A percentile compares a stretch with the other conserved stretches of the same genome.
Conservation (phyloP, 2,888 invertebrate species). For the Dione vanillae region DNA sequence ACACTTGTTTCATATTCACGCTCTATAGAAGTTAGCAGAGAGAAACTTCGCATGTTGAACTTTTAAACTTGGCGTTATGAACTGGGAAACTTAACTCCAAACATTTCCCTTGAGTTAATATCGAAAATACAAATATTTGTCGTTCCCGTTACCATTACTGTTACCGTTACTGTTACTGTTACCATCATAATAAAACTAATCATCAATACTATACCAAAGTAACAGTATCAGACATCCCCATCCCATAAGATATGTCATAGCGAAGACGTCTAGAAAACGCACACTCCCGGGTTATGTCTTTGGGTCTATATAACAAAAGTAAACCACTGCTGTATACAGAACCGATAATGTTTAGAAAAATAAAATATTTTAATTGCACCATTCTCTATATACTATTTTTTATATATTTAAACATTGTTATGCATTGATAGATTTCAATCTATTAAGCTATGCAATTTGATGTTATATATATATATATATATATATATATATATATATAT, state of each 20-base stretch:
- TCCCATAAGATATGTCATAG: slow-evolving; percentile 72
- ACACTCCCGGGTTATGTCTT: slow-evolving; percentile 67
- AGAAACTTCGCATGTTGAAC: no score
- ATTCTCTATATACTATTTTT: neutral
- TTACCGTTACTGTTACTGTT: no score
- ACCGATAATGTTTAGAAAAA: slow-evolving; percentile 25
- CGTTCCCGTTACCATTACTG: no score
- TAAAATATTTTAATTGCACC: neutral
- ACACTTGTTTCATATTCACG: no score
- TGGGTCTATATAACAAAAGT: slow-evolving; percentile 66
- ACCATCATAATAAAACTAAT: no score
- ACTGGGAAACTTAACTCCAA: no score
- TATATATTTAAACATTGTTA: neutral
- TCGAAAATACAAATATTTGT: no score
- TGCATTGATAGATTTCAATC: neutral
- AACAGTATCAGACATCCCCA: slow-evolving; percentile 77
- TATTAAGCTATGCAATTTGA: slow-evolving; percentile 1
- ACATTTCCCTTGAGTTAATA: no score
- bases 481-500: no score
- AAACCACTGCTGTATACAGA: slow-evolving; percentile 56
- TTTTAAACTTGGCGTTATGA: no score
- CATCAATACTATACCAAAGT: slow-evolving; percentile 61
- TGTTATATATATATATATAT: neutral
- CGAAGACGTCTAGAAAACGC: slow-evolving; percentile 62
- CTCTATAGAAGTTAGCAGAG: no score